Base-by-base conservation (phyloP, 2,797 vertebrate genomes). In the Thunnus albacares region DNA sequence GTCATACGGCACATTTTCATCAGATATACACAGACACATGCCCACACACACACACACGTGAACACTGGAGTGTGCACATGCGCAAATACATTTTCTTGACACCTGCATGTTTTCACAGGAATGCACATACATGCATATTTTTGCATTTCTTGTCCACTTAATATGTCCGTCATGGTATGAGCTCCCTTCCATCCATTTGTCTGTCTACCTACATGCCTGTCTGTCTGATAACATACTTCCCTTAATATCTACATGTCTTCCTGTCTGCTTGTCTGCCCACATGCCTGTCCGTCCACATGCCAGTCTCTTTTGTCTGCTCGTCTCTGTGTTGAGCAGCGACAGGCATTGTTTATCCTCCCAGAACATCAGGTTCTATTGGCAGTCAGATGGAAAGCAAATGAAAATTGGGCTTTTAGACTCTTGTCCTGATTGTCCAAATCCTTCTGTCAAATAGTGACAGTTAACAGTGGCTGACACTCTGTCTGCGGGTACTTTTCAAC, bases 351-450 rank as follows among this genome's bases (percentile, higher is more conserved):
- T 93, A 95, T 92, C 86, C 77, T 75, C 80, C 62, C 72, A 62
- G 60, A 90, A 90, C 79, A 84, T 85, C 88, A 90, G 83, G 80
- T 90, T 91, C 61, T 77, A 79, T 52, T 85, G 85, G 75, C 91
- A 91, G 77, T 95, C 89, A 90, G 88, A 93, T 90, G 92, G 92
- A 95, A 95, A 89, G 90, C 87, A 86, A 90, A 93, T 90, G 89
- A 83, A 95, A 95, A 96, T 94, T 94, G 90, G 93, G 94, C 95
- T 95, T 95, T 96, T 94, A 96, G 92, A 87, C 84, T 87, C 61
- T 61, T 63, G 75, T 86, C 79, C 83, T 79, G 87, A 85, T 91
- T 79, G 84, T 92, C 81, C 64, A 59, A 78, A 84, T 81, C 64
- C 73, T 77, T 77, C 76, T 61, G 77, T 88, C 82, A 79, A 66